Conservation (phyloP, 2,113 vertebrate genomes). For the Clarias gariepinus region DNA sequence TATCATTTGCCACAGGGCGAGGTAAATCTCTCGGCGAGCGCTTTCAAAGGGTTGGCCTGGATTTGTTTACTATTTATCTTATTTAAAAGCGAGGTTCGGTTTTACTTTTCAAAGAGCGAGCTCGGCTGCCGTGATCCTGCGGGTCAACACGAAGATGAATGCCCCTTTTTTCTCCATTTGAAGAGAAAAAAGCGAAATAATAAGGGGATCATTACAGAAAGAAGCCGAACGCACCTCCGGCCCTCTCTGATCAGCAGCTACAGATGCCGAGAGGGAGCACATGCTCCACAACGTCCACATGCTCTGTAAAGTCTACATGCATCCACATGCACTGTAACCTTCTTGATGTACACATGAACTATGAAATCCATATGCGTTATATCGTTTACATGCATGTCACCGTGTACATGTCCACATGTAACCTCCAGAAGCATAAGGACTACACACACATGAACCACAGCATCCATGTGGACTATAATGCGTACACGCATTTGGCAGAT, state of each 20-base stretch:
- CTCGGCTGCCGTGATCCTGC: constrained; percentile 70
- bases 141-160: constrained; percentile 73
- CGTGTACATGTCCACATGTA: not conserved
- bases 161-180: constrained; percentile 65
- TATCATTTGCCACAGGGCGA: constrained; percentile 82
- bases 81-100: constrained; percentile 80
- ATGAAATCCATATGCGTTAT: not conserved
- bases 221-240: constrained; percentile 55
- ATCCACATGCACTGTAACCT: no score
- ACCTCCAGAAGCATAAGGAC: no score
- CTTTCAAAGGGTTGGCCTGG: constrained; percentile 80
- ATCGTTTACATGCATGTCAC: not conserved
- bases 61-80: constrained; percentile 85
- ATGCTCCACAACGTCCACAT: constrained; percentile 58
- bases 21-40: constrained; percentile 80
- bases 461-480: not conserved
- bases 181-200: constrained; percentile 65
- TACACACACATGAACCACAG: not conserved
- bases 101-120: constrained; percentile 77
- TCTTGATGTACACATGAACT: not conserved
- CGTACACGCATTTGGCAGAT: not conserved
- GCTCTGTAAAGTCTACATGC: not conserved
- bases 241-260: constrained; percentile 57
- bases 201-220: constrained; percentile 65
- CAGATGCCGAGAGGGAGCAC: constrained; percentile 61